Base-by-base conservation (phyloP, 2,888 invertebrate genomes). In the Carterocephalus palaemon region DNA sequence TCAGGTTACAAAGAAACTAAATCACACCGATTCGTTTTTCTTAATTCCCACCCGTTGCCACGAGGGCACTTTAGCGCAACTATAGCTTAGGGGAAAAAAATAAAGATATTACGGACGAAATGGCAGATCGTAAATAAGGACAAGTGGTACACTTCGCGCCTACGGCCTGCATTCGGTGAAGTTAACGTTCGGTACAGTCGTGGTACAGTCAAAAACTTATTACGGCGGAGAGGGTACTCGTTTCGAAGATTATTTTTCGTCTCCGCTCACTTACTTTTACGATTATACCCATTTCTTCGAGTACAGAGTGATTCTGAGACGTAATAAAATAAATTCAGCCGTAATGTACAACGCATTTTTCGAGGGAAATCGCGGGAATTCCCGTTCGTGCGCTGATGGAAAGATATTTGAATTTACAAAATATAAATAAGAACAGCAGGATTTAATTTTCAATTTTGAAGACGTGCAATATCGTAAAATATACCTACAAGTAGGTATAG, bases 51-150 rank as follows among this genome's bases (percentile, higher is more conserved):
- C 50, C 53, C 46, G 47, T 57, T 43, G 43, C 43, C 22, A 43
- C 12, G 53, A 54, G 52, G 56, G 54, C 59, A 60, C 60, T 64
- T 63, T 56, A 53, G 51, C 55, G 41, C 48, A 53, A 52, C 53
- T 57, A 57, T 53, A 54, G 52, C 48, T 49, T 19, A 49, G 52
- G 47, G 51, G 55, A 56, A 58, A 60, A 62, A 60, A 60, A 62
- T 59, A 74, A 71, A 72, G 68, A 75, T 75, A 73, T 73, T 69
- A 63, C 65, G 56, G 55, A 57, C 58, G 68, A 72, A 79, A 75
- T 72, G 67, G 70, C 60, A 59, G 63, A 59, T 64, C 66, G 70
- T 80, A 80, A 78, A 80, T 79, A 79, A 77, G 55, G 54, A 55
- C 59, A 63, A 73, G 73, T 70, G 67, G 60, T 57, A 54, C 59